Conservation (phyloP, 2,113 vertebrate species). For the Morone chrysops region DNA sequence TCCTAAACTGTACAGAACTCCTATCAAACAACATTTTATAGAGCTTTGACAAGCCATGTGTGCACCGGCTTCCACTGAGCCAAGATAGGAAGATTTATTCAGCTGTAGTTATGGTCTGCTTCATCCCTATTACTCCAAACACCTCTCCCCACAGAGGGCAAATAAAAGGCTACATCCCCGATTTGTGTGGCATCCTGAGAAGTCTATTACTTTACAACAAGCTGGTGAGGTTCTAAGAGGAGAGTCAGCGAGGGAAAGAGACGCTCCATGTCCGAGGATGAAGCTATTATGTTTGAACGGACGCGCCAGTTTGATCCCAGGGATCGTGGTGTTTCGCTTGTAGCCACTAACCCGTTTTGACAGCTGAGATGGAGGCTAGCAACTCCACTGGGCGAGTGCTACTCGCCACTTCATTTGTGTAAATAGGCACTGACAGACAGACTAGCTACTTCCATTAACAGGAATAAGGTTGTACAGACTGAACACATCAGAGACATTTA, state of each 20-base stretch:
- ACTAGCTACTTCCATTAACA: conserved; percentile 77
- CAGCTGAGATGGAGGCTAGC: conserved; percentile 78
- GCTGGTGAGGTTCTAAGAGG: conserved; percentile 47
- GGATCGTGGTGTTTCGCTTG: conserved; percentile 75
- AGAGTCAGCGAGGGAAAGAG: conserved; percentile 26
- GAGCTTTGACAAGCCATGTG: conserved; percentile 66
- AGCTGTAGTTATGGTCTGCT: conserved; percentile 74
- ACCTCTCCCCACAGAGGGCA: conserved; percentile 67
- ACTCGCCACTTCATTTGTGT: conserved; percentile 80
- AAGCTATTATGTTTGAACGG: conserved; percentile 75
- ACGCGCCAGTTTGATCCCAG: conserved; percentile 67
- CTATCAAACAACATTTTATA: conserved; percentile 76
- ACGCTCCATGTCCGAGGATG: conserved; percentile 70
- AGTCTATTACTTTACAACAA: conserved; percentile 76
- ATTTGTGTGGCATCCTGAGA: conserved; percentile 73
- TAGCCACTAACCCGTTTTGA: conserved; percentile 78
- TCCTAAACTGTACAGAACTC: conserved; percentile 76
- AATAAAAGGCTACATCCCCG: conserved; percentile 75
- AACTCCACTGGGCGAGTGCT: conserved; percentile 62
- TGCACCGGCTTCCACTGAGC: conserved; percentile 59
- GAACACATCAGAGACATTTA: conserved; percentile 78
- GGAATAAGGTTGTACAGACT: conserved; percentile 74
- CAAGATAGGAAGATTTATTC: conserved; percentile 79
- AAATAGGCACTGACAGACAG: conserved; percentile 80
- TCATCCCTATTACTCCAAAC: conserved; percentile 75